Conservation (phyloP, 2,797 vertebrate genomes). For the Linurgus olivaceus region DNA sequence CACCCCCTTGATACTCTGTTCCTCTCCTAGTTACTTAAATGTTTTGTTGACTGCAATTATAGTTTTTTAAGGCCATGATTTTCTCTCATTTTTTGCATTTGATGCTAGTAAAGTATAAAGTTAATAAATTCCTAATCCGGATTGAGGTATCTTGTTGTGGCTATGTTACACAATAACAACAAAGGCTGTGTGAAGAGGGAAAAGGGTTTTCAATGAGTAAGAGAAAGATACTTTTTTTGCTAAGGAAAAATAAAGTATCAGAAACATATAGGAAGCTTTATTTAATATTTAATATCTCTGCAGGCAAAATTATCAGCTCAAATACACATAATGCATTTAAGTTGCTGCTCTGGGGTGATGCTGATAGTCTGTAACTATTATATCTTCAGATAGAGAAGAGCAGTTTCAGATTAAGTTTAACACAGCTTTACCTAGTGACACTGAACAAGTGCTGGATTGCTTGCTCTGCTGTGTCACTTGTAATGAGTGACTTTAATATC, state of each 20-base stretch:
- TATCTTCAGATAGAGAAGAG: neutral
- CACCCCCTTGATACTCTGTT: neutral
- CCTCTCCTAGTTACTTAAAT: neutral
- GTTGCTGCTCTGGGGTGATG: neutral
- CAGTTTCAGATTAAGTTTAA: neutral
- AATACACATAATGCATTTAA: neutral
- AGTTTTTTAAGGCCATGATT: neutral
- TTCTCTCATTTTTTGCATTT: neutral
- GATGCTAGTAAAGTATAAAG: neutral
- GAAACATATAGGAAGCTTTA: neutral
- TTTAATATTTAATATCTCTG: neutral
- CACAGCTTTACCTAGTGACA: neutral
- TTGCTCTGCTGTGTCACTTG: neutral
- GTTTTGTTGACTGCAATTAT: neutral
- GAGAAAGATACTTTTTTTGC: rapidly evolving
- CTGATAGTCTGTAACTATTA: neutral
- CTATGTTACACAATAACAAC: neutral
- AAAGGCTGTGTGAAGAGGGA: neutral
- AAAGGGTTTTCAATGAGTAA: neutral
- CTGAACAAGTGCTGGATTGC: neutral
- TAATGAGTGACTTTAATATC: slow-evolving; percentile 47
- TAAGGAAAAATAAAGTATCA: neutral
- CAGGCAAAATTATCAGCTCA: neutral
- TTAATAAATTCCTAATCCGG: neutral
- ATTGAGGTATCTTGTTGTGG: neutral